Conservation (phyloP, 2,888 invertebrate species). For the Pimpla rufipes region DNA sequence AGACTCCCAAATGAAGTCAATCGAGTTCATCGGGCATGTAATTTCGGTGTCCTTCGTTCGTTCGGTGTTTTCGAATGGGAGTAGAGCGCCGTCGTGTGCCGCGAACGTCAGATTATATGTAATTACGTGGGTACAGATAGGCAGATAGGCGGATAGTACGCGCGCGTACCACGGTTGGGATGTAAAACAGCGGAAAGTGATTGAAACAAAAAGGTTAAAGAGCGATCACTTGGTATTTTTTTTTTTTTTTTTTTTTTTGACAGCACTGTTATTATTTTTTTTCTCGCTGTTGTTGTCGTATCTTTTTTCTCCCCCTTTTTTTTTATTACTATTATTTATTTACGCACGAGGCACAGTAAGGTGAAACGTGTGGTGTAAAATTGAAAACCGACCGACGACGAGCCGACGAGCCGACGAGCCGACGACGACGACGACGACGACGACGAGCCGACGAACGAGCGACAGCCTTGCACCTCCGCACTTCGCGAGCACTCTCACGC, state of each 20-base stretch:
- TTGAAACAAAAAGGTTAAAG: conserved; percentile 4
- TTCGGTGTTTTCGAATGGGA: conserved; percentile 37
- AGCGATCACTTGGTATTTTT: conserved; percentile 47
- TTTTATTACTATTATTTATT: conserved; percentile 12
- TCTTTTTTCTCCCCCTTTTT: conserved; percentile 1
- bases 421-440: conserved; percentile 70
- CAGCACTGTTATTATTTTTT: conserved; percentile 17
- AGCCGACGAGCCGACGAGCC: conserved; percentile 74
- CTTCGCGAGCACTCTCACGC: conserved; percentile 88
- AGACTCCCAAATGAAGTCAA: background rate
- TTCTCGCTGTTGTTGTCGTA: conserved; percentile 23
- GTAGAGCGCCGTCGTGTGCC: conserved; percentile 10
- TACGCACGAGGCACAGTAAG: conserved; percentile 54
- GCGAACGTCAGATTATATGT: conserved; percentile 51
- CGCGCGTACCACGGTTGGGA: background rate
- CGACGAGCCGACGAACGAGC: conserved; percentile 86
- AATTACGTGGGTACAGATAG: background rate
- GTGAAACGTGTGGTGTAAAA: conserved; percentile 24
- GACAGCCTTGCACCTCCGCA: conserved; percentile 87
- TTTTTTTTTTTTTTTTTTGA: conserved; percentile 7
- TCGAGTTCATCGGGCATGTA: background rate
- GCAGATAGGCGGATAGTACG: background rate
- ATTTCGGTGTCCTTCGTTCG: conserved; percentile 24
- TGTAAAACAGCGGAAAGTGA: conserved; percentile 12
- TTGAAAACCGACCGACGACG: conserved; percentile 64